Evolutionary conservation across 1,140 invertebrate genomes (phyloP).

Genomic region (Ganaspis sp.): DNA sequence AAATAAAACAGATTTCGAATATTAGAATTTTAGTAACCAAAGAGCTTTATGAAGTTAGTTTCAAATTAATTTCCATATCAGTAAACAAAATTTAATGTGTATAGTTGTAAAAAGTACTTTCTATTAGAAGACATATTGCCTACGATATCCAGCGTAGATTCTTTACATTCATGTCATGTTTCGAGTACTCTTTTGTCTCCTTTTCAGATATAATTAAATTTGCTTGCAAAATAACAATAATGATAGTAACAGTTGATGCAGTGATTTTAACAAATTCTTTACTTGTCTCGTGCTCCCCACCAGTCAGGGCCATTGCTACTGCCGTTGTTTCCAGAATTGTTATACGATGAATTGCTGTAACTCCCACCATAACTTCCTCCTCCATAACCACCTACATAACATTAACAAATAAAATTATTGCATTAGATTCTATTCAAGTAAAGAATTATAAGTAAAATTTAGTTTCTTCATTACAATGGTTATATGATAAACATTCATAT

Average conservation of each 20-base stretch:
- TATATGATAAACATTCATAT: no score
- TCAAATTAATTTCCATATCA: neutral
- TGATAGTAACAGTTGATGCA: conserved; percentile 71
- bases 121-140: conserved; percentile 35
- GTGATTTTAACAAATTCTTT: conserved; percentile 56
- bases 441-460: no score
- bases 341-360: conserved; percentile 66
- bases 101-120: conserved; percentile 48
- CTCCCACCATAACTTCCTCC: conserved; percentile 68
- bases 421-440: conserved; percentile 21
- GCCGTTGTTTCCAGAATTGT: conserved; percentile 69
- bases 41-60: neutral
- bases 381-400: conserved; percentile 47
- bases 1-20: neutral
- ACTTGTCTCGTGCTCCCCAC: conserved; percentile 61
- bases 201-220: conserved; percentile 75
- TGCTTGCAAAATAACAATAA: conserved; percentile 72
- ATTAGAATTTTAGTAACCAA: neutral
- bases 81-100: conserved; percentile 28
- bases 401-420: conserved; percentile 37
- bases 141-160: conserved; percentile 48
- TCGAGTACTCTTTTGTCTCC: conserved; percentile 65
- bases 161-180: conserved; percentile 50
- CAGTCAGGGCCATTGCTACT: conserved; percentile 66
- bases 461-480: no score